These are phyloP conservation scores for Leptopilina drosophilae DNA, from an alignment of 2,888 invertebrate genomes.

Conservation along the genomic window DNA sequence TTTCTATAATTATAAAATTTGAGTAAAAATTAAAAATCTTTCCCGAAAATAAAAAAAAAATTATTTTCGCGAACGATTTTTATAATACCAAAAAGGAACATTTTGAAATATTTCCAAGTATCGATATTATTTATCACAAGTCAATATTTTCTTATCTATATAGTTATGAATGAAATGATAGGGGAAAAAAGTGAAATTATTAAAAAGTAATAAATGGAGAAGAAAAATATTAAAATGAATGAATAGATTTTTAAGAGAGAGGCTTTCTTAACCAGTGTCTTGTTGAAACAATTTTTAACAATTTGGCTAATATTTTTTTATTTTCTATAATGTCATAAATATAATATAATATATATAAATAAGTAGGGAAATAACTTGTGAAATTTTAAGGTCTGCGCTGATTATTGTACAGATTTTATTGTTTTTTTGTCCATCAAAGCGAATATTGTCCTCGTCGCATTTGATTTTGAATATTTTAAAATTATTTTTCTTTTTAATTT, in stretches of 20 bases:
- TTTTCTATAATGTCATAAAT: no score
- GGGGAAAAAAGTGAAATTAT: neutral
- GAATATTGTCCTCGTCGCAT: conserved; percentile 3
- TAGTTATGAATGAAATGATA: neutral
- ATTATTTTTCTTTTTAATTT: no score
- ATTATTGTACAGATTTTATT: neutral
- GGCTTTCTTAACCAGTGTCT: conserved; percentile 3
- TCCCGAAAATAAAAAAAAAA: neutral
- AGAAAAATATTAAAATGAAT: neutral
- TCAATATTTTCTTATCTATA: no score
- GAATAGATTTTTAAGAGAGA: neutral
- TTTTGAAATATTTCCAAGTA: no score
- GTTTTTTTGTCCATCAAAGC: no score
- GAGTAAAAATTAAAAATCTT: neutral
- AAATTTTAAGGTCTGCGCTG: conserved; percentile 4
- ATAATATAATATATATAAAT: no score
- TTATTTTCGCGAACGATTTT: no score
- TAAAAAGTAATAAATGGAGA: neutral
- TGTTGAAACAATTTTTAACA: conserved; percentile 9
- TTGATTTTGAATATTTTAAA: neutral
- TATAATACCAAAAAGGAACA: no score
- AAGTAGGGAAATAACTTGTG: neutral
- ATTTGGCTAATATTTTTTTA: conserved; percentile 12
- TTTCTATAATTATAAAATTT: no score
- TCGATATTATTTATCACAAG: no score